Conservation (phyloP, 1,140 invertebrate genomes). For the Drosophila murphyi region DNA sequence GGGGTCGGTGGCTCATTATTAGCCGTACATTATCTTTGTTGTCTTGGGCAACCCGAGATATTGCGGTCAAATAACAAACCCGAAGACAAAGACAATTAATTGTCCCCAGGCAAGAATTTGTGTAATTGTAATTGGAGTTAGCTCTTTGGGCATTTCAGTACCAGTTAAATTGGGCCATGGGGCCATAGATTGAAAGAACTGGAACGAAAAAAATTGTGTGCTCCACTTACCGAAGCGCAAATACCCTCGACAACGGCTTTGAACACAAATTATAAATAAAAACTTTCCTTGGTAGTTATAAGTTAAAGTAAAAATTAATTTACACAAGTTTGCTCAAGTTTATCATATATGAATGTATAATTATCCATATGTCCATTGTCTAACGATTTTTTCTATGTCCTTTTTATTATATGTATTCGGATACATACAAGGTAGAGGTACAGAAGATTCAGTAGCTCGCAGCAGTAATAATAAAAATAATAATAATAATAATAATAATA, state of each 20-base stretch:
- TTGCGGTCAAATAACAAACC: slow-evolving; percentile 1
- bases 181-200: slow-evolving; percentile 4
- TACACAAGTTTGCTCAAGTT: too few species aligned
- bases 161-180: slow-evolving; percentile 20
- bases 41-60: slow-evolving; percentile 13
- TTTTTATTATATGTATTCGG: too few species aligned
- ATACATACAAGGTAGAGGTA: too few species aligned
- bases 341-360: too few species aligned
- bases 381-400: too few species aligned
- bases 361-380: too few species aligned
- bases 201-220: background rate
- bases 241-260: background rate
- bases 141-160: background rate
- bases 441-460: too few species aligned
- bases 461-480: too few species aligned
- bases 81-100: slow-evolving; percentile 26
- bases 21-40: slow-evolving; percentile 2
- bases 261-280: too few species aligned
- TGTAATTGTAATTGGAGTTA: slow-evolving; percentile 29
- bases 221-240: background rate
- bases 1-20: slow-evolving; percentile 20
- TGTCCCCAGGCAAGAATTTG: slow-evolving; percentile 2
- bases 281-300: too few species aligned
- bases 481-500: too few species aligned
- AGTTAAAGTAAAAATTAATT: too few species aligned